phyloP scores from a whole-genome alignment of 2,888 invertebrate species.

The Cheilosia soror region DNA sequence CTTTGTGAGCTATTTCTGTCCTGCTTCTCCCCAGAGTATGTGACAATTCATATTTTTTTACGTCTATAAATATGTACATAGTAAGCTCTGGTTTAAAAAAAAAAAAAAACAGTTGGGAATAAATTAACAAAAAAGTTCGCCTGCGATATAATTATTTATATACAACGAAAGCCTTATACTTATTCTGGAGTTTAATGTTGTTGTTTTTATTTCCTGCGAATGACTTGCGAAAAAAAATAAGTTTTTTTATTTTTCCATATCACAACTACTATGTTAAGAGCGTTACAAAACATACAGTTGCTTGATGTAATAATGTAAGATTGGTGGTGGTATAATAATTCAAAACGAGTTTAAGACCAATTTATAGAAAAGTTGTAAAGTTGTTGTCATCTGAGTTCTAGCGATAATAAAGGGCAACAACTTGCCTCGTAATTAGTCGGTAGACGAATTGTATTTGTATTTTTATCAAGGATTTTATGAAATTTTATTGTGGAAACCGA shows the following conservation, averaged over 20 bases:
- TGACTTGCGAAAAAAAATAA: not conserved
- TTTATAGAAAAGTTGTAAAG: too few species aligned
- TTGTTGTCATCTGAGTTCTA: too few species aligned
- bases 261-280: not conserved
- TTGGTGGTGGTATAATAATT: constrained; percentile 7
- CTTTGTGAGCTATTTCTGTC: constrained; percentile 1
- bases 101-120: constrained; percentile 13
- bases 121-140: constrained; percentile 5
- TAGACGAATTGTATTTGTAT: too few species aligned
- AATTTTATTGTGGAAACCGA: too few species aligned
- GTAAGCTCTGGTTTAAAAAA: not conserved
- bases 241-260: not conserved
- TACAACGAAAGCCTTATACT: not conserved
- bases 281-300: not conserved
- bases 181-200: not conserved
- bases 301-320: not conserved
- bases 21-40: not conserved
- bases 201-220: not conserved
- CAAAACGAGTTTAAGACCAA: not conserved
- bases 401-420: too few species aligned
- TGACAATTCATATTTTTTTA: not conserved
- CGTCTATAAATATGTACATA: not conserved
- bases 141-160: constrained; percentile 11
- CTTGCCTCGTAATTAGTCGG: too few species aligned
- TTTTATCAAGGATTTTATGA: too few species aligned